Evolutionary conservation across 2,113 vertebrate genomes (phyloP), one percentile per base, ranked within the genome.

Genomic region (Morone saxatilis): DNA sequence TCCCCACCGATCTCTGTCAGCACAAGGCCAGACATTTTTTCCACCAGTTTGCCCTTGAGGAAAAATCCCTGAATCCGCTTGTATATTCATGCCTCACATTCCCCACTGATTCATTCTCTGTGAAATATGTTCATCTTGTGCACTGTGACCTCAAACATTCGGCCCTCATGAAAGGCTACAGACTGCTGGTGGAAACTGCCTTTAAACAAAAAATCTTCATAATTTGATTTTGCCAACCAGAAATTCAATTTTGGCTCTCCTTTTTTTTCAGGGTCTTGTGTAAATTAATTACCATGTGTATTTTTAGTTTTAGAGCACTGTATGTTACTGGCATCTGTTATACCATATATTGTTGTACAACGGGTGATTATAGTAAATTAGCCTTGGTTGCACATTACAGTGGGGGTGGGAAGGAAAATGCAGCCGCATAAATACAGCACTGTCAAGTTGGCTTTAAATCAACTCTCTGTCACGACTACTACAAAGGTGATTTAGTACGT

Each of bases 51-150:
- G 59, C 73, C 79, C 84, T 87, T 78, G 74, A 85, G 66, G 7
- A 71, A 78, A 80, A 77, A 60, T 47, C 47, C 25, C n/a, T 22
- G 71, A 76, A 69, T 84, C 17, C 76, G 69, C 62, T 86, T 85
- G 40, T 43, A 62, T 78, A 78, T 74, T 48, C 75, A 57, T 78
- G 54, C 79, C 60, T 81, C 9, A 13, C 79, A 90, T 89, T 88
- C 76, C 81, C 72, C 19, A 25, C 57, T 67, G 62, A 72, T 48
- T 12, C 67, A 62, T 78, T 84, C 50, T 76, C 51, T 50, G 51
- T 78, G 45, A 70, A 83, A 86, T 76, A 45, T 72, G 19, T 80
- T 25, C 50, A 53, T 81, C 6, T 59, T 74, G 51, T 19, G 9
- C 40, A 60, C 40, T 36, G n/a, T 66, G 60, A 84, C 78, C 67